A percentile compares a stretch with the other conserved stretches of the same genome.
These are phyloP conservation scores for Chelon auratus DNA, from an alignment of 2,797 vertebrate genomes.

Conservation along the genomic window DNA sequence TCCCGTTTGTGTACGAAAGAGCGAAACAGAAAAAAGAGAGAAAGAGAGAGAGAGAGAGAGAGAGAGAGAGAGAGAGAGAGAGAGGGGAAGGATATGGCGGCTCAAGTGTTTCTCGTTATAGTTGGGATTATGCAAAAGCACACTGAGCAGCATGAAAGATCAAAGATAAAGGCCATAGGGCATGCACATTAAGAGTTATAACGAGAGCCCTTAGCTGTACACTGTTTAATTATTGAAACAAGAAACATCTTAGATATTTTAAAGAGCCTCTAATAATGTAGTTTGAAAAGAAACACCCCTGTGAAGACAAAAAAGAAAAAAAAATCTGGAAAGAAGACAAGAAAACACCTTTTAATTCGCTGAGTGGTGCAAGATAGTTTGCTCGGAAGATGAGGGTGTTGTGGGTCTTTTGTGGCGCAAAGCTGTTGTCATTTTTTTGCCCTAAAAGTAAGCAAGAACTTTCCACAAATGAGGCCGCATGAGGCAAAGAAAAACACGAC, in stretches of 20 bases:
- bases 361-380: slow-evolving; percentile 57
- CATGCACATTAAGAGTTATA: slow-evolving; percentile 81
- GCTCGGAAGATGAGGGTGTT: slow-evolving; percentile 40
- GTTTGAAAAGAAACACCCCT: slow-evolving; percentile 69
- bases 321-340: slow-evolving; percentile 55
- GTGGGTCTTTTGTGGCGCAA: slow-evolving; percentile 32
- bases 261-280: slow-evolving; percentile 76
- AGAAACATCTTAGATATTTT: slow-evolving; percentile 84
- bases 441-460: slow-evolving; percentile 37
- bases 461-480: slow-evolving; percentile 40
- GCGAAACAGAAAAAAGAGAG: slow-evolving; percentile 19
- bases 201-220: slow-evolving; percentile 79
- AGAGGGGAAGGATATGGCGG: slow-evolving; percentile 60
- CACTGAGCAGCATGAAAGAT: slow-evolving; percentile 77
- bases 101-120: slow-evolving; percentile 73
- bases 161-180: slow-evolving; percentile 85
- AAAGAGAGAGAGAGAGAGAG: slow-evolving; percentile 22
- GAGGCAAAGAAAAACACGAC: background rate
- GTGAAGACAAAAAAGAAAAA: slow-evolving; percentile 51
- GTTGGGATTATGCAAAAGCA: slow-evolving; percentile 78
- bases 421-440: slow-evolving; percentile 26
- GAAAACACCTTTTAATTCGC: slow-evolving; percentile 69
- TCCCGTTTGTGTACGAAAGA: slow-evolving; percentile 43
- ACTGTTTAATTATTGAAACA: slow-evolving; percentile 84
- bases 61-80: slow-evolving; percentile 19